Evolutionary conservation across 2,113 vertebrate genomes (phyloP), one percentile per base, ranked within the genome.

Genomic region (Lampris megalopsis): DNA sequence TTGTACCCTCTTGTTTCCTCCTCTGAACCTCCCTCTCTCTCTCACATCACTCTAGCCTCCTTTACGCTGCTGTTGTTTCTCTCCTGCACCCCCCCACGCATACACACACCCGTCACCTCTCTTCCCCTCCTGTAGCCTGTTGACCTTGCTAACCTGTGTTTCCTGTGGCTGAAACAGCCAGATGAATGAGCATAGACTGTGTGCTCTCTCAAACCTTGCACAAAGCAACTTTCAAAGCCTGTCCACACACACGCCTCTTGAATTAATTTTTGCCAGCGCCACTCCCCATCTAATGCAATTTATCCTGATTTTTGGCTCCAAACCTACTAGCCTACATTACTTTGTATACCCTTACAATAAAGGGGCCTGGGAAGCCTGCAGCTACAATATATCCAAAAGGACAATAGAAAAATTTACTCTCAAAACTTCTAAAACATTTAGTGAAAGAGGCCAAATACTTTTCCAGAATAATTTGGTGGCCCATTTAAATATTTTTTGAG

Each of bases 141-240:
- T 53, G 47, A 47, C 66, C 65, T 57, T 43, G 5, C 66, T 59
- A 40, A 60, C 24, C 4, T 47, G 24, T 36, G 50, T 54, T 75
- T 62, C 54, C 63, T 69, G 66, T 13, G 52, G 42, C 38, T 61
- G 9, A 54, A 24, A 38, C 48, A 65, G 54, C 40, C 6, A 52
- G 57, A 61, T 45, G 9, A 0, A 69, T 66, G 50, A n/a, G 1
- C 36, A 65, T 35, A 49, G 63, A 13, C n/a, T 63, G 9, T 67
- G 49, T 35, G 7, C 40, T 41, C 35, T 53, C 7, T 67, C 24
- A 24, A 24, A 24, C 40, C 38, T 54, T 42, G 36, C 11, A 6
- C 7, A 11, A 9, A 43, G 36, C 49, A 52, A 10, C 50, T 13
- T 52, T 52, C 3, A 52, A 52, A 52, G 50, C 50, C 50, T 9